Conservation (phyloP, 2,797 vertebrate species). For the Dryobates pubescens region DNA sequence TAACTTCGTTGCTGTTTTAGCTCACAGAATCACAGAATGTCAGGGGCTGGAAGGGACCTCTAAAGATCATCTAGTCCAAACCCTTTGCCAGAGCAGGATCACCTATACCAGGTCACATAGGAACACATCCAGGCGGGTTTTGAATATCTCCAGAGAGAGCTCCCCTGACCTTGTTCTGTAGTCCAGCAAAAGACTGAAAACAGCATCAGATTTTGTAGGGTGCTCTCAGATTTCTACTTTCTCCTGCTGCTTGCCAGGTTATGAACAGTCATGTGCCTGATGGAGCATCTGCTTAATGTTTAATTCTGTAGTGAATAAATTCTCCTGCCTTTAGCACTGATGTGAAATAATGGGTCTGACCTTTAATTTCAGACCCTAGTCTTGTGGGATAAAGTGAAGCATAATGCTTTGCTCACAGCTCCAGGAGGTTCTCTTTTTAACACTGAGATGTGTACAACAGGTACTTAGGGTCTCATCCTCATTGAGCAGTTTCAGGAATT, state of each 20-base stretch:
- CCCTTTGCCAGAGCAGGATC: too few relatives aligned
- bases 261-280: slow-evolving; percentile 19
- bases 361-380: slow-evolving; percentile 63
- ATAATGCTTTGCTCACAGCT: neutral
- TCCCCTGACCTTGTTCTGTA: neutral
- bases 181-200: neutral
- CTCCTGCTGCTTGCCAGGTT: neutral
- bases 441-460: neutral
- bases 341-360: slow-evolving; percentile 66
- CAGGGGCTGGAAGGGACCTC: too few relatives aligned
- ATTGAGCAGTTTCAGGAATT: neutral
- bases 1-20: neutral
- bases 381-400: slow-evolving; percentile 46
- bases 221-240: neutral
- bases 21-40: too few relatives aligned
- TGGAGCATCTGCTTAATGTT: slow-evolving; percentile 54
- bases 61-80: too few relatives aligned
- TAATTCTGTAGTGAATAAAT: slow-evolving; percentile 63
- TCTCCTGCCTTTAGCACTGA: slow-evolving; percentile 52
- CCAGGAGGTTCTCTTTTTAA: slow-evolving; percentile 22
- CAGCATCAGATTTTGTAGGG: neutral
- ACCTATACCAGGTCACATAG: too few relatives aligned
- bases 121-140: too few relatives aligned
- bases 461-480: neutral
- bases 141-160: too few relatives aligned